phyloP scores from a whole-genome alignment of 2,888 invertebrate genomes.

The Cheilosia pagana region DNA sequence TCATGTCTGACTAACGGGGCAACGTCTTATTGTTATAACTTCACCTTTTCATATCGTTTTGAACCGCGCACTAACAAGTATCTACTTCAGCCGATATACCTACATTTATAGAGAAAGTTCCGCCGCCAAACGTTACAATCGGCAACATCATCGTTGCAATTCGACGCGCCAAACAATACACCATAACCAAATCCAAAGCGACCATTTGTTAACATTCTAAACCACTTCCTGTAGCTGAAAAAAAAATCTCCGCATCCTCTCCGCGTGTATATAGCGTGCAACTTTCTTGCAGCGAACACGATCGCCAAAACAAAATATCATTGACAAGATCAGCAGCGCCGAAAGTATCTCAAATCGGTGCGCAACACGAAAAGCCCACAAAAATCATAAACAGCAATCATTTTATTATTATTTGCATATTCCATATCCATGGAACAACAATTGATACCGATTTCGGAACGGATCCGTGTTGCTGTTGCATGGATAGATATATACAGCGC shows the following conservation, averaged over 20 bases:
- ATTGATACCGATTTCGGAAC: constrained; percentile 61
- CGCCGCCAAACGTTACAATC: not conserved
- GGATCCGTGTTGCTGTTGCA: constrained; percentile 2
- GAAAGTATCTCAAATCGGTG: constrained; percentile 61
- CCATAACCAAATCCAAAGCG: constrained; percentile 39
- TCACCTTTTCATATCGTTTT: constrained; percentile 6
- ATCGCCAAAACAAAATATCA: constrained; percentile 44
- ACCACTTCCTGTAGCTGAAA: constrained; percentile 54
- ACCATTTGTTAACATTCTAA: constrained; percentile 56
- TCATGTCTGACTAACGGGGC: constrained; percentile 14
- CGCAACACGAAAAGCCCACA: constrained; percentile 58
- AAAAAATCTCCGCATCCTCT: constrained; percentile 10
- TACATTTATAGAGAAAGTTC: constrained; percentile 64
- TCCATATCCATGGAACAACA: constrained; percentile 54
- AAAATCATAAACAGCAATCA: constrained; percentile 62
- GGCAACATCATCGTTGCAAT: constrained; percentile 16
- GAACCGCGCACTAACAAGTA: not conserved
- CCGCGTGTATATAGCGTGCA: not conserved
- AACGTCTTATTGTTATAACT: not conserved
- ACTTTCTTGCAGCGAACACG: constrained; percentile 20
- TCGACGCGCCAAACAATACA: constrained; percentile 33
- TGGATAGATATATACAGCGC: constrained; percentile 10
- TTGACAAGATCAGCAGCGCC: constrained; percentile 63
- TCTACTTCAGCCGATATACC: not conserved
- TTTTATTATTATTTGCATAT: constrained; percentile 72